These are phyloP conservation scores for Taphrorychus bicolor DNA, from an alignment of 2,888 invertebrate species.

Conservation along the genomic window DNA sequence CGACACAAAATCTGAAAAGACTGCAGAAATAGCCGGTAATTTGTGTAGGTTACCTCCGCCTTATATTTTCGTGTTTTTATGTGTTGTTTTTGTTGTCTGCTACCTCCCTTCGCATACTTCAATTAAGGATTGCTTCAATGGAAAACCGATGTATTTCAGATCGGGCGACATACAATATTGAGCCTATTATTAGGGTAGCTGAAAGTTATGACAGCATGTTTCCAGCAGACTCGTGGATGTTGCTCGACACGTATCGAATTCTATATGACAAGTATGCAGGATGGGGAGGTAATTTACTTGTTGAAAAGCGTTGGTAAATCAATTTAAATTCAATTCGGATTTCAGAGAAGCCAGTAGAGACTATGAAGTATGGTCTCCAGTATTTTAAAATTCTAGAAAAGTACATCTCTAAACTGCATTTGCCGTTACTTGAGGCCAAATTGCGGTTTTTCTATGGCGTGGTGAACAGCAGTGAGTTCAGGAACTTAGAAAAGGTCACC, in stretches of 20 bases:
- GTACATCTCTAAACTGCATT: slow-evolving; percentile 34
- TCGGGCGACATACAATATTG: slow-evolving; percentile 29
- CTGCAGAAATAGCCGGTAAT: slow-evolving; percentile 32
- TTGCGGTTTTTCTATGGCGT: slow-evolving; percentile 33
- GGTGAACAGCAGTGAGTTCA: slow-evolving; percentile 26
- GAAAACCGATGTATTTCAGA: slow-evolving; percentile 43
- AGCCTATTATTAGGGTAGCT: slow-evolving; percentile 35
- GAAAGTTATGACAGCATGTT: slow-evolving; percentile 39
- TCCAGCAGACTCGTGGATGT: slow-evolving; percentile 38
- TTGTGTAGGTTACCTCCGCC: slow-evolving; percentile 38
- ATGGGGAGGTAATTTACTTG: slow-evolving; percentile 39
- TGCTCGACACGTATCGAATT: slow-evolving; percentile 41
- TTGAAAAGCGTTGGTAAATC: too few relatives aligned
- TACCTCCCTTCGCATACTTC: not conserved
- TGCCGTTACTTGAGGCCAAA: slow-evolving; percentile 40
- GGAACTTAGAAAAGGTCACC: slow-evolving; percentile 18
- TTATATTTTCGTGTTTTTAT: not conserved
- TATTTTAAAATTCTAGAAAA: slow-evolving; percentile 40
- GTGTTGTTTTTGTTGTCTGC: not conserved
- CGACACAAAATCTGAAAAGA: slow-evolving; percentile 17
- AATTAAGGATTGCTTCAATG: too few relatives aligned
- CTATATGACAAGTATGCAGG: slow-evolving; percentile 38
- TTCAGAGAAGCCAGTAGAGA: slow-evolving; percentile 41
- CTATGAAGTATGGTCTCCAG: slow-evolving; percentile 42
- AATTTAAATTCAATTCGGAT: too few relatives aligned